Percentiles rank a stretch among this genome's conserved stretches.
These are phyloP conservation scores for Xestobium rufovillosum DNA, from an alignment of 2,888 invertebrate species.

Conservation along the genomic window DNA sequence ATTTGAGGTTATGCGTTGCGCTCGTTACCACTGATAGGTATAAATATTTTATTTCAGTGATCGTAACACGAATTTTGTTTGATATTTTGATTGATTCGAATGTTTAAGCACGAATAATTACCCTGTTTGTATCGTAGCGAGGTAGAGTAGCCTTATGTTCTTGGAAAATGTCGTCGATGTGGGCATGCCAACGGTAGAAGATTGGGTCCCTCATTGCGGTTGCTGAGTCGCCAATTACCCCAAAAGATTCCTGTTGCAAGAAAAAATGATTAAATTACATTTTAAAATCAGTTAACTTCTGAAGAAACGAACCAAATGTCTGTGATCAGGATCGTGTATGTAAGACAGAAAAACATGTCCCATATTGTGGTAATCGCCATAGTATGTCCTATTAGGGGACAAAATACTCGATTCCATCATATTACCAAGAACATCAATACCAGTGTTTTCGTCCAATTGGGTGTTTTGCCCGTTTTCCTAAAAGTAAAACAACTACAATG, in stretches of 20 bases:
- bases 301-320: slow-evolving; percentile 52
- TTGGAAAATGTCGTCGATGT: slow-evolving; percentile 70
- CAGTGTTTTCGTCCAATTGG: slow-evolving; percentile 56
- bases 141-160: slow-evolving; percentile 64
- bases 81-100: too few relatives aligned
- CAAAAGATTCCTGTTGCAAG: slow-evolving; percentile 76
- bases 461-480: slow-evolving; percentile 53
- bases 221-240: slow-evolving; percentile 75
- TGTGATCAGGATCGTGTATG: slow-evolving; percentile 73
- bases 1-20: too few relatives aligned
- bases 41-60: too few relatives aligned
- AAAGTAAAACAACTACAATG: slow-evolving; percentile 12
- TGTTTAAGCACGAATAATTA: too few relatives aligned
- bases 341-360: slow-evolving; percentile 73
- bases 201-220: slow-evolving; percentile 83
- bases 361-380: slow-evolving; percentile 77
- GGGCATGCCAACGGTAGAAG: slow-evolving; percentile 81
- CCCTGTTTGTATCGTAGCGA: slow-evolving; percentile 55
- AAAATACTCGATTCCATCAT: slow-evolving; percentile 66
- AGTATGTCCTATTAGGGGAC: slow-evolving; percentile 60
- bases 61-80: too few relatives aligned
- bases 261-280: slow-evolving; percentile 15
- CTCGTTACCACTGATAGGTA: too few relatives aligned
- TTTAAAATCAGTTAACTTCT: not conserved
- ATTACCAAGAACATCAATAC: slow-evolving; percentile 74